A percentile compares a stretch with the other conserved stretches of the same genome.
phyloP scores from a whole-genome alignment of 1,140 invertebrate species.

The Goniozus legneri region DNA sequence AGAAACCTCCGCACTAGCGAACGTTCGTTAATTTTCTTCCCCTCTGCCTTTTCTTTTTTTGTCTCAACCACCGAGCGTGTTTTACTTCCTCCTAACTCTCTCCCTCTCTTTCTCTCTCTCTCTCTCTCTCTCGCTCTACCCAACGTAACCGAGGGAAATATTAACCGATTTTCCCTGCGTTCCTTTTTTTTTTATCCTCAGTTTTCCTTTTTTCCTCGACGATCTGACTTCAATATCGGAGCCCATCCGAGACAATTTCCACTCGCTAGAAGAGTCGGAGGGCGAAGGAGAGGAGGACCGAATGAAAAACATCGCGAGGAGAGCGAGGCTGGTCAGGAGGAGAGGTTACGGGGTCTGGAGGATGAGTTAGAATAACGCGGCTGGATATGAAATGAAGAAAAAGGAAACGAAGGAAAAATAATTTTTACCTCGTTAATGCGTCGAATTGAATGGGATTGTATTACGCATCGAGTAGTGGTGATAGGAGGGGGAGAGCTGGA shows the following conservation, averaged over 20 bases:
- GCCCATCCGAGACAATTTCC: constrained; percentile 22
- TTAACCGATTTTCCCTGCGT: too few relatives aligned
- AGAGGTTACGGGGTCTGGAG: constrained; percentile 6
- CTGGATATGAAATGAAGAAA: constrained; percentile 13
- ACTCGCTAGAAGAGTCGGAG: constrained; percentile 10
- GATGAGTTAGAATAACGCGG: constrained; percentile 18
- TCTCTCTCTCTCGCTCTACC: constrained; percentile 7
- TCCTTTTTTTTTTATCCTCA: too few relatives aligned
- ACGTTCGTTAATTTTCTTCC: too few relatives aligned
- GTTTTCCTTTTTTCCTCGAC: constrained; percentile 28
- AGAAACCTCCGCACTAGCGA: too few relatives aligned
- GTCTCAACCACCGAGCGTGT: neutral
- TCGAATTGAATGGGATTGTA: constrained; percentile 17
- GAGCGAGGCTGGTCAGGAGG: neutral
- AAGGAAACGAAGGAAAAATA: constrained; percentile 11
- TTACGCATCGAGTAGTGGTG: constrained; percentile 12
- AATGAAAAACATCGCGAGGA: too few relatives aligned
- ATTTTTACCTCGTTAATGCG: constrained; percentile 9
- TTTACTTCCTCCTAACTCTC: constrained; percentile 1
- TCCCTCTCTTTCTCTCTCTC: neutral
- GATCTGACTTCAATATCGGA: constrained; percentile 31
- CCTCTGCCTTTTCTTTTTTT: too few relatives aligned
- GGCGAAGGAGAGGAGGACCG: too few relatives aligned
- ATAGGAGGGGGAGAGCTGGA: too few relatives aligned
- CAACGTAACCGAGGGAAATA: constrained; percentile 19